Evolutionary conservation across 2,113 vertebrate species (phyloP).

Genomic region (Phaethon lepturus): DNA sequence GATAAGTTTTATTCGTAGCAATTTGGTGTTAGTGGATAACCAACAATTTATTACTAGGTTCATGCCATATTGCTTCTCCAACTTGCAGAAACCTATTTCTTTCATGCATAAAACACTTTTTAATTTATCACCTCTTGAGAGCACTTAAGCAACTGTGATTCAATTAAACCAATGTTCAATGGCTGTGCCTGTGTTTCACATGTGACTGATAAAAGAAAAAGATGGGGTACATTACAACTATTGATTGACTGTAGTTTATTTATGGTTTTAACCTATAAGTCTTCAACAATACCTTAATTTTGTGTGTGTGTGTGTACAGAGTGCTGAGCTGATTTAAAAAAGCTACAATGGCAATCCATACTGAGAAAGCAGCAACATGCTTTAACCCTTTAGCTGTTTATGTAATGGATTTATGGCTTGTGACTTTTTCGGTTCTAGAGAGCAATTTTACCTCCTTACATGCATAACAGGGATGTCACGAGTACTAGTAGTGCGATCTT

Average conservation of each 20-base stretch:
- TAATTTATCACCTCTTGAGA: conserved; percentile 59
- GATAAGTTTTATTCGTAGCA: conserved; percentile 40
- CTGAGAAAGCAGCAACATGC: neutral
- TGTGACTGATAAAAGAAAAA: conserved; percentile 44
- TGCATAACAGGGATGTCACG: neutral
- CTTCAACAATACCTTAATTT: conserved; percentile 19
- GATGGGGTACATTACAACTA: neutral
- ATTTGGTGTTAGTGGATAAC: conserved; percentile 44
- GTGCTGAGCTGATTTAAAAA: neutral
- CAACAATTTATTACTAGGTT: conserved; percentile 39
- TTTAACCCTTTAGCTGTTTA: neutral
- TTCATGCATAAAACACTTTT: conserved; percentile 43
- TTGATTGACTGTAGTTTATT: conserved; percentile 23
- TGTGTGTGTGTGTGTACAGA: neutral
- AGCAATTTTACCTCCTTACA: neutral
- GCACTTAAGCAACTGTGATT: conserved; percentile 57
- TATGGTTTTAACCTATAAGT: conserved; percentile 25
- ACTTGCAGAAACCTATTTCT: conserved; percentile 39
- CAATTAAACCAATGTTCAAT: conserved; percentile 53
- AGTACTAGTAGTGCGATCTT: neutral
- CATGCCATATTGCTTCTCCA: conserved; percentile 22
- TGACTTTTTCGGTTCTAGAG: neutral
- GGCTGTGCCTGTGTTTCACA: conserved; percentile 14
- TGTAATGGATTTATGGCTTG: neutral
- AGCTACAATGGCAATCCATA: neutral